phyloP scores from a whole-genome alignment of 64 coral and sea anemone genomes.

The Pachyseris speciosa region DNA sequence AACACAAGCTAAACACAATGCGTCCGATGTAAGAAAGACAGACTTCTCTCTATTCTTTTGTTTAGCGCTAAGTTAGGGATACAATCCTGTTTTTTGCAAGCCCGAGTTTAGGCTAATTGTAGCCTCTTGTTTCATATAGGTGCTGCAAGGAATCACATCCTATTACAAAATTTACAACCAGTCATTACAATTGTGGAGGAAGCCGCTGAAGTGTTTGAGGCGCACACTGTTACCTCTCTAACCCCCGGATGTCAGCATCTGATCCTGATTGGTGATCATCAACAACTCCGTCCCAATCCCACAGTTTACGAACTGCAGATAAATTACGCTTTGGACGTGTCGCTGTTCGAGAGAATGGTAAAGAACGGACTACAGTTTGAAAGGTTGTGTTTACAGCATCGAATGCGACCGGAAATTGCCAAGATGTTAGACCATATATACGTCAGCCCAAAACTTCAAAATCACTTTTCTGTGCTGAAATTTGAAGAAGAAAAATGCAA shows the following conservation, averaged over 20 bases:
- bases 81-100: no score
- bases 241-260: constrained; percentile 76
- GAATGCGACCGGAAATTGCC: constrained; percentile 87
- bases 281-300: constrained; percentile 78
- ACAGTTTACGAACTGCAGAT: constrained; percentile 68
- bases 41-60: no score
- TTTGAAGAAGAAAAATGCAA: constrained; percentile 83
- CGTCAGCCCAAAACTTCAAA: constrained; percentile 42
- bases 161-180: constrained; percentile 69
- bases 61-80: no score
- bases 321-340: constrained; percentile 75
- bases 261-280: constrained; percentile 90
- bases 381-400: constrained; percentile 62
- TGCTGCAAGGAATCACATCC: constrained; percentile 65
- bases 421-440: constrained; percentile 76
- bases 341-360: constrained; percentile 89
- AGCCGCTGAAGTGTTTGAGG: constrained; percentile 85
- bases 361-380: constrained; percentile 61
- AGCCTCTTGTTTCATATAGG: constrained; percentile 32
- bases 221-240: constrained; percentile 79
- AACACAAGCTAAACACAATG: no score
- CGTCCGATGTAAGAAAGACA: no score
- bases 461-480: constrained; percentile 80
- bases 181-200: constrained; percentile 81
- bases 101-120: no score